Percentiles rank a stretch among this genome's conserved stretches.
These are phyloP conservation scores for Otus scops DNA, from an alignment of 2,797 vertebrate species.

Conservation along the genomic window DNA sequence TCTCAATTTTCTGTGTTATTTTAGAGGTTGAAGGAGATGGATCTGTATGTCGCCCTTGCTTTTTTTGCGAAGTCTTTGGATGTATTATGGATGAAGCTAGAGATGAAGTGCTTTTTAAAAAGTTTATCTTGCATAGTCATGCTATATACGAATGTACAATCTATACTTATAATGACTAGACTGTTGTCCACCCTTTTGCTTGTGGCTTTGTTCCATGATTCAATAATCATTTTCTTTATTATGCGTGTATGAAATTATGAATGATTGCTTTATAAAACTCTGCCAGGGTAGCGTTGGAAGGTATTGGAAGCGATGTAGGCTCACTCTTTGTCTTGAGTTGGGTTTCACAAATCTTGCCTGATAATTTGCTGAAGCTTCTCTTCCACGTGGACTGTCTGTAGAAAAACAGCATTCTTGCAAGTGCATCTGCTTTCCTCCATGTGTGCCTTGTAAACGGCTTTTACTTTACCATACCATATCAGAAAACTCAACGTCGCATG, in stretches of 20 bases:
- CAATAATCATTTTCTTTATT: neutral
- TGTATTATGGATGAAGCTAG: slow-evolving; percentile 49
- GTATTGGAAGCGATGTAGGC: fast-evolving
- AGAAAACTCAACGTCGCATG: neutral
- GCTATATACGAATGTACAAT: neutral
- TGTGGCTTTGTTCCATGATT: neutral
- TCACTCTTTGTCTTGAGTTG: neutral
- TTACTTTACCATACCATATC: neutral
- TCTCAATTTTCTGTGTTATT: neutral
- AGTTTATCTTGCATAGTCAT: neutral
- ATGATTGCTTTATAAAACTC: neutral
- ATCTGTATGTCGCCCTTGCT: neutral
- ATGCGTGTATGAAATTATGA: neutral
- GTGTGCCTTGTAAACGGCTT: neutral
- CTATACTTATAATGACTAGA: neutral
- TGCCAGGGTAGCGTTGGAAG: fast-evolving
- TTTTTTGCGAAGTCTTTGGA: neutral
- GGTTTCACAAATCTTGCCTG: neutral
- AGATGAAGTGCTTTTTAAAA: slow-evolving; percentile 29
- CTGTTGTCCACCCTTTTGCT: neutral
- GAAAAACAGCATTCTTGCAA: neutral
- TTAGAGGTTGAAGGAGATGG: neutral
- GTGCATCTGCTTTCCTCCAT: neutral
- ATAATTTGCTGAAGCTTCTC: neutral
- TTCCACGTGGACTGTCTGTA: neutral